phyloP scores from a whole-genome alignment of 2,113 vertebrate genomes.

The Semnornis frantzii region DNA sequence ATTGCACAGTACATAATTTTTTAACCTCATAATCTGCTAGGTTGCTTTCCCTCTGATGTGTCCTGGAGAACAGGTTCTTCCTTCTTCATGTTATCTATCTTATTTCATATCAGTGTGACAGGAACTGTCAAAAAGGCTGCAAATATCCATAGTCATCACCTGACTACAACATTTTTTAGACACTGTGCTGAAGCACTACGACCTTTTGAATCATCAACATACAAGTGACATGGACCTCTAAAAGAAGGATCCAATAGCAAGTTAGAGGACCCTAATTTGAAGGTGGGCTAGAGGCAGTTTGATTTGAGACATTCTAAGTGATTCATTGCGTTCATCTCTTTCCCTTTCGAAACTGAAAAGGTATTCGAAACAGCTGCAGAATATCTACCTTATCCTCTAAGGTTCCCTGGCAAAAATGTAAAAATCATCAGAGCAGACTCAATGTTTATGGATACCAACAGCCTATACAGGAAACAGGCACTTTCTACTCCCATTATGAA shows the following conservation, averaged over 20 bases:
- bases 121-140: constrained; percentile 17
- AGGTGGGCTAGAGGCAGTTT: not conserved
- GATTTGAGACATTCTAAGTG: not conserved
- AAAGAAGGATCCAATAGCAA: not conserved
- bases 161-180: not conserved
- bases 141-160: not conserved
- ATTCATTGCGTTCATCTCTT: not conserved
- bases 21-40: constrained; percentile 12
- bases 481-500: not conserved
- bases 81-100: not conserved
- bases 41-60: not conserved
- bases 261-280: not conserved
- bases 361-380: not conserved
- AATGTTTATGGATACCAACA: not conserved
- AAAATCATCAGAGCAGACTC: not conserved
- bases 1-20: constrained; percentile 20
- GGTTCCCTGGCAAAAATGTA: not conserved
- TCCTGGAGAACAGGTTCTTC: constrained; percentile 27
- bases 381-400: not conserved
- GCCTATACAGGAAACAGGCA: not conserved
- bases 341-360: not conserved
- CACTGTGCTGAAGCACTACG: not conserved
- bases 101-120: constrained; percentile 12
- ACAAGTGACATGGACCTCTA: fast-evolving
- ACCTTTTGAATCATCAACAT: not conserved